Evolutionary conservation across 2,113 vertebrate species (phyloP).

Genomic region (Mustelus asterias): DNA sequence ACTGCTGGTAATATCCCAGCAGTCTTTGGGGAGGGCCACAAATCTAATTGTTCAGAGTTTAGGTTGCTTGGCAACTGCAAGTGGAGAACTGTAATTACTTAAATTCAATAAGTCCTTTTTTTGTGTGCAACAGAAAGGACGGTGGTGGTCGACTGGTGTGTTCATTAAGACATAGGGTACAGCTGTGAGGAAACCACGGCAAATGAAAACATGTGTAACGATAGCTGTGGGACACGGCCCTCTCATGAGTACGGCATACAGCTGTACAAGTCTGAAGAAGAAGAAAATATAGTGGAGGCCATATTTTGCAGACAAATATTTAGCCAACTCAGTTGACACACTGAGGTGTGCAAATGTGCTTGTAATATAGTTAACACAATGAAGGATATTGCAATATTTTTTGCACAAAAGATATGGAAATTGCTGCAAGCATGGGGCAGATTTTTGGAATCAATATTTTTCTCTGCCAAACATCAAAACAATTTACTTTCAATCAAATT

Average conservation of each 20-base stretch:
- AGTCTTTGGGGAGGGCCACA: slow-evolving; percentile 75
- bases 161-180: slow-evolving; percentile 32
- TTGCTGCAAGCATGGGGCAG: background rate
- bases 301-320: slow-evolving; percentile 20
- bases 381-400: background rate
- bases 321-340: slow-evolving; percentile 26
- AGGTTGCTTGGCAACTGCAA: slow-evolving; percentile 77
- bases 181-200: background rate
- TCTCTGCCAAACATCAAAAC: background rate
- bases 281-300: background rate
- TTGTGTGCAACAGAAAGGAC: slow-evolving; percentile 31
- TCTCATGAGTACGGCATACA: background rate
- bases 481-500: background rate
- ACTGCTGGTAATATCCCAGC: slow-evolving; percentile 81
- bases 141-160: slow-evolving; percentile 10
- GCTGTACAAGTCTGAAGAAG: slow-evolving; percentile 4
- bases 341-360: background rate
- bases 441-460: background rate
- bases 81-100: slow-evolving; percentile 53
- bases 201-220: slow-evolving; percentile 35
- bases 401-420: background rate
- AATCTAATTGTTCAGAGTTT: slow-evolving; percentile 80
- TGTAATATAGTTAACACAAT: background rate
- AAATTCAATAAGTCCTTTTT: slow-evolving; percentile 36
- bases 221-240: slow-evolving; percentile 13